Evolutionary conservation across 2,113 vertebrate genomes (phyloP), one percentile per base, ranked within the genome.

Genomic region (Asarcornis scutulata): DNA sequence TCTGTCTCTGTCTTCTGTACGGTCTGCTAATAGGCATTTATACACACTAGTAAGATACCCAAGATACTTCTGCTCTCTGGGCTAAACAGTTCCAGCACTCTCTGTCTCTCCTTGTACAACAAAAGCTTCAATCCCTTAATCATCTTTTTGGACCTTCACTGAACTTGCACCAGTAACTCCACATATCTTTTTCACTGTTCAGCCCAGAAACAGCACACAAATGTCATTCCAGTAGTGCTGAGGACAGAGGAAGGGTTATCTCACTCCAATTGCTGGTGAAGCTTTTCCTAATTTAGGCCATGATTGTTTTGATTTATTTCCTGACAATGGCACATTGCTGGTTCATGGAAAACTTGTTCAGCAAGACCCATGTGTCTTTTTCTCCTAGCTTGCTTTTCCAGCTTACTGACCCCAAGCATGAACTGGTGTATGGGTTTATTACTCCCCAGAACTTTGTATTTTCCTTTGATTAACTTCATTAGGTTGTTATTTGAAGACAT

Each of bases 221-320:
- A 79, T 23, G 6, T 64, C 31, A 6, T 50, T 15, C 68, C 55
- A 48, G 13, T 13, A 40, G 21, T 9, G 8, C 9, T 64, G 27
- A 74, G 26, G 10, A 59, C 21, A 74, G 23, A 63, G 6, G 7
- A 55, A 59, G 9, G 29, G 29, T 40, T 32, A 16, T 13, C 26
- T 10, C 1, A 38, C 17, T 50, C 17, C 59, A 16, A 1, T 2
- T 1, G 1, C 8, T 29, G 14, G 8, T 68, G 25, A 59, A 21
- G 16, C 31, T 68, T 85, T 68, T 77, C 26, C 50, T 38, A 62
- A 58, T 6, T 71, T 38, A 60, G 17, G 5, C 34, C 18, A 31
- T 25, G 13, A 20, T 7, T 4, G 8, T 64, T 7, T 34, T 1
- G 1, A 4, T 11, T n/a, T 40, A n/a, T 72, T 62, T 58, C 79